Conservation (phyloP, 2,888 invertebrate species). For the Drosophila greeni region DNA sequence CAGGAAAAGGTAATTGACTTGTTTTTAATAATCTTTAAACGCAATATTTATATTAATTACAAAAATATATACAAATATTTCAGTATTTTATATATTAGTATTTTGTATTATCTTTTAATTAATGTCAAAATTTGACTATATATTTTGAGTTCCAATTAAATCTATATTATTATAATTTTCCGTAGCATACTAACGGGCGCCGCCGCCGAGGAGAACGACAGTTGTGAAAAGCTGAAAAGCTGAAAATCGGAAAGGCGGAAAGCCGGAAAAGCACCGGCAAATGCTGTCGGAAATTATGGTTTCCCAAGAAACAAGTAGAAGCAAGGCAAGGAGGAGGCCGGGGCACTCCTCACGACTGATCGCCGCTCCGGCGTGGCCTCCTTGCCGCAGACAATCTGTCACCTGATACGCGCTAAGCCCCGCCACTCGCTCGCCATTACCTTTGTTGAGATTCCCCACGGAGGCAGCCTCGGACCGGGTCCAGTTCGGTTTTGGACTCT, state of each 20-base stretch:
- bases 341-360: conserved; percentile 28
- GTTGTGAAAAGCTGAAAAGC: conserved; percentile 21
- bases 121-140: not conserved
- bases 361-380: conserved; percentile 51
- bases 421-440: conserved; percentile 15
- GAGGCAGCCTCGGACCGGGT: conserved; percentile 26
- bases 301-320: conserved; percentile 49
- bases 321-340: conserved; percentile 22
- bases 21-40: not conserved
- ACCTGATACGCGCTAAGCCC: conserved; percentile 66
- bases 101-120: not conserved
- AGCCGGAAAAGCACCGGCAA: conserved; percentile 17
- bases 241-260: conserved; percentile 12
- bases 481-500: conserved; percentile 45
- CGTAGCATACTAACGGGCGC: not conserved
- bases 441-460: conserved; percentile 40
- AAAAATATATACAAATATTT: no score
- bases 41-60: no score
- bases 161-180: not conserved
- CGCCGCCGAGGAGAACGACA: not conserved
- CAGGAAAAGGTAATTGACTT: not conserved
- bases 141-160: not conserved
- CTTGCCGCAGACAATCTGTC: conserved; percentile 70
- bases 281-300: conserved; percentile 63
- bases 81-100: no score